A percentile compares a stretch with the other conserved stretches of the same genome.
phyloP scores from a whole-genome alignment of 2,888 invertebrate genomes.

The Dichetophora obliterata region DNA sequence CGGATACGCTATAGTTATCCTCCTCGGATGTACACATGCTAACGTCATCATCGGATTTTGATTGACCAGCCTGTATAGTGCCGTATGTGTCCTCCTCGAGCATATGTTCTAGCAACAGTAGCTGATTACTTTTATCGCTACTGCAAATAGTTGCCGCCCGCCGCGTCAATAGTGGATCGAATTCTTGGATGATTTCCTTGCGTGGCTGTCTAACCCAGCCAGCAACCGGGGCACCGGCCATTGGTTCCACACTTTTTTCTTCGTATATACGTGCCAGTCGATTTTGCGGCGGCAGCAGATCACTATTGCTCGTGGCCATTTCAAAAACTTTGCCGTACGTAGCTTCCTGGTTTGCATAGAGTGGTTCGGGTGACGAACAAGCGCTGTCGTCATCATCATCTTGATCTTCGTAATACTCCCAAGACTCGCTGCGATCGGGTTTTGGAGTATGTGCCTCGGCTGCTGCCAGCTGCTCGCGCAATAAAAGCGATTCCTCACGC shows the following conservation, averaged over 20 bases:
- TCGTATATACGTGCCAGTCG: constrained; percentile 53
- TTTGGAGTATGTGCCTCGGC: constrained; percentile 60
- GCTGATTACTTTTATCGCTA: constrained; percentile 73
- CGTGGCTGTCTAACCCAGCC: constrained; percentile 41
- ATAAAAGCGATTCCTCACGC: constrained; percentile 59
- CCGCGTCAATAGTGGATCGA: constrained; percentile 74
- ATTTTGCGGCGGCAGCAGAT: constrained; percentile 59
- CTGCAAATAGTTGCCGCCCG: constrained; percentile 58
- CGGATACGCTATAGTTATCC: constrained; percentile 57
- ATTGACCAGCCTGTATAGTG: constrained; percentile 70
- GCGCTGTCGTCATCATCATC: constrained; percentile 48
- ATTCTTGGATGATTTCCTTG: constrained; percentile 78
- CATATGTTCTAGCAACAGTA: constrained; percentile 77
- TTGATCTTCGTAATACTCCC: constrained; percentile 63
- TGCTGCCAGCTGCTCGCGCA: constrained; percentile 56
- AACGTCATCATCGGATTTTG: constrained; percentile 67
- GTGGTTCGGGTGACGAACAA: constrained; percentile 59
- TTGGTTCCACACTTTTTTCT: constrained; percentile 40
- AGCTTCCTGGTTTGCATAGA: constrained; percentile 68
- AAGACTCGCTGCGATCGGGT: constrained; percentile 68
- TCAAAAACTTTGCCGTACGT: constrained; percentile 67
- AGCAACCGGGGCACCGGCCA: constrained; percentile 58
- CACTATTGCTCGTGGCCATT: constrained; percentile 61
- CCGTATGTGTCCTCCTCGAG: constrained; percentile 79
- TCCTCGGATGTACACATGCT: constrained; percentile 71